phyloP scores from a whole-genome alignment of 2,888 invertebrate species.

The Amphipoea lucens region DNA sequence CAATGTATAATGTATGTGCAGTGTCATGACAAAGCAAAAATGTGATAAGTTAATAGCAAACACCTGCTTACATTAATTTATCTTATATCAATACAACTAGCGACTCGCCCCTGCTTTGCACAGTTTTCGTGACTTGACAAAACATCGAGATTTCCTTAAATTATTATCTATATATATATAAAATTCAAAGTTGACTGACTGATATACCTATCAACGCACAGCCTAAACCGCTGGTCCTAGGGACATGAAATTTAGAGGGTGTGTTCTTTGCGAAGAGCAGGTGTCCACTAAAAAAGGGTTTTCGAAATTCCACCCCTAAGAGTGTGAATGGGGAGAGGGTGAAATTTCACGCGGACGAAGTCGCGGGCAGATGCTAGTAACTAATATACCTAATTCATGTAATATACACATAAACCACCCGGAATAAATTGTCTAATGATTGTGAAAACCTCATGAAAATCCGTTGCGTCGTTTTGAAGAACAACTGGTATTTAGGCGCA shows the following conservation, averaged over 20 bases:
- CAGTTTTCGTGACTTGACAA: background rate
- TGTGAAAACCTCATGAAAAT: background rate
- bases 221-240: no score
- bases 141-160: background rate
- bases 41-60: slow-evolving; percentile 21
- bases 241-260: no score
- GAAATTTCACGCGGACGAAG: no score
- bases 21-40: slow-evolving; percentile 38
- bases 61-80: slow-evolving; percentile 22
- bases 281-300: no score
- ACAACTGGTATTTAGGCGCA: background rate
- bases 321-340: no score
- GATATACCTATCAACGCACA: no score
- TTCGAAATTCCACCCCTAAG: no score
- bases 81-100: slow-evolving; percentile 12
- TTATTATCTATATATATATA: background rate
- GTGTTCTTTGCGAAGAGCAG: no score
- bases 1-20: slow-evolving; percentile 21
- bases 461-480: background rate
- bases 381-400: background rate
- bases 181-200: no score
- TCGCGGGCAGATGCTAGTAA: no score
- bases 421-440: background rate
- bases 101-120: background rate
- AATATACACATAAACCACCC: background rate